Conservation (phyloP, 2,888 invertebrate genomes). For the Eulithis testata region DNA sequence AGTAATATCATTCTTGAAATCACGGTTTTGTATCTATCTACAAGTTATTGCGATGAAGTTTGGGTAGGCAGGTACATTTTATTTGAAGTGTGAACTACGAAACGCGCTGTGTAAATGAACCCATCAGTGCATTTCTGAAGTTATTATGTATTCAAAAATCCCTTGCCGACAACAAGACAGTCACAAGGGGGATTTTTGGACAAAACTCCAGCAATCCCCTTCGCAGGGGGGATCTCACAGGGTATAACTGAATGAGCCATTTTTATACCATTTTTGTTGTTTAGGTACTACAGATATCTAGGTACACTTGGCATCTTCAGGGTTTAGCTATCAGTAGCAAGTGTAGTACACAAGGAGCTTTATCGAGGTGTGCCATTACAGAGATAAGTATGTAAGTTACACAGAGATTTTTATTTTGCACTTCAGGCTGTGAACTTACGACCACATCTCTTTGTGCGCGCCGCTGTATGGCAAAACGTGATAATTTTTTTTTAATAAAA, state of each 20-base stretch:
- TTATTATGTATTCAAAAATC: too few relatives aligned
- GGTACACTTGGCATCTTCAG: background rate
- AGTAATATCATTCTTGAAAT: background rate
- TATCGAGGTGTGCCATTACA: conserved; percentile 37
- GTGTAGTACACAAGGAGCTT: conserved; percentile 20
- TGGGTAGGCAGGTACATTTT: too few relatives aligned
- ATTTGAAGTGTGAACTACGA: too few relatives aligned
- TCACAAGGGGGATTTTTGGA: too few relatives aligned
- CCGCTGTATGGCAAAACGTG: conserved; percentile 30
- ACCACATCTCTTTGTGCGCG: conserved; percentile 30
- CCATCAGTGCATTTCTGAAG: too few relatives aligned
- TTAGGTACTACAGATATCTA: too few relatives aligned
- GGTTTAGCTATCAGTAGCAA: background rate
- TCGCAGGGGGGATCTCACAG: too few relatives aligned
- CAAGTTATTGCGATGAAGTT: background rate
- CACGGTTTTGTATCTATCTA: background rate
- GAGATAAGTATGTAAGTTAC: conserved; percentile 1
- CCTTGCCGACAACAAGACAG: too few relatives aligned
- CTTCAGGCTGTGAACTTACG: conserved; percentile 27
- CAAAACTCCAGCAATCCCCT: too few relatives aligned
- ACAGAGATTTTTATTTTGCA: conserved; percentile 33
- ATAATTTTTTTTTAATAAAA: conserved; percentile 28
- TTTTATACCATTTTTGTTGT: too few relatives aligned
- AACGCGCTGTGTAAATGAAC: too few relatives aligned
- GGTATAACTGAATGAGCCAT: too few relatives aligned